Evolutionary conservation across 2,888 invertebrate genomes (phyloP).

Genomic region (Ptycholaimellus sp.): DNA sequence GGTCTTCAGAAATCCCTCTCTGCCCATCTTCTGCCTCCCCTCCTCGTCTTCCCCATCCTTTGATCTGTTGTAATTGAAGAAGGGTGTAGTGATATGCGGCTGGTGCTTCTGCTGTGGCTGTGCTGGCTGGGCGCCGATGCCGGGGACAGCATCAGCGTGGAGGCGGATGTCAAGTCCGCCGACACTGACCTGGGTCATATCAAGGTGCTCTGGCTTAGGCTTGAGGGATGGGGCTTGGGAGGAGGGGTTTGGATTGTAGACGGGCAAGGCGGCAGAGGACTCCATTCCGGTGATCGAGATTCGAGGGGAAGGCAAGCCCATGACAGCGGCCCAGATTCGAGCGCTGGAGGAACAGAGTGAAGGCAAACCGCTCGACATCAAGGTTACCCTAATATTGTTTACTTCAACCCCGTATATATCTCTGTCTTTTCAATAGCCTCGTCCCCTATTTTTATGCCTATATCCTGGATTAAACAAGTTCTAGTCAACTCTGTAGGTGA

Average conservation of each 20-base stretch:
- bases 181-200: no score
- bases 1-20: no score
- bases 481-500: slow-evolving; percentile 9
- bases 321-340: slow-evolving; percentile 24
- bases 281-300: slow-evolving; percentile 24
- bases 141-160: no score
- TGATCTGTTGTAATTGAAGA: no score
- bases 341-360: slow-evolving; percentile 20
- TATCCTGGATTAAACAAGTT: slow-evolving; percentile 4
- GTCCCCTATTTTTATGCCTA: not conserved
- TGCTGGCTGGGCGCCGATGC: no score
- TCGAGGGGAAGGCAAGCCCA: slow-evolving; percentile 22
- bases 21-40: no score
- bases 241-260: not conserved
- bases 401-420: not conserved
- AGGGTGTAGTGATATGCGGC: no score
- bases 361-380: slow-evolving; percentile 22
- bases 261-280: slow-evolving; percentile 15
- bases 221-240: no score
- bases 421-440: not conserved
- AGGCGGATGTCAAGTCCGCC: no score
- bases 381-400: slow-evolving; percentile 9
- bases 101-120: no score
- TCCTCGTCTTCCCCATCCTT: no score
- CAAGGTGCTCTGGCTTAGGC: no score